Conservation (phyloP, 2,888 invertebrate genomes). For the Aphodius sticticus region DNA sequence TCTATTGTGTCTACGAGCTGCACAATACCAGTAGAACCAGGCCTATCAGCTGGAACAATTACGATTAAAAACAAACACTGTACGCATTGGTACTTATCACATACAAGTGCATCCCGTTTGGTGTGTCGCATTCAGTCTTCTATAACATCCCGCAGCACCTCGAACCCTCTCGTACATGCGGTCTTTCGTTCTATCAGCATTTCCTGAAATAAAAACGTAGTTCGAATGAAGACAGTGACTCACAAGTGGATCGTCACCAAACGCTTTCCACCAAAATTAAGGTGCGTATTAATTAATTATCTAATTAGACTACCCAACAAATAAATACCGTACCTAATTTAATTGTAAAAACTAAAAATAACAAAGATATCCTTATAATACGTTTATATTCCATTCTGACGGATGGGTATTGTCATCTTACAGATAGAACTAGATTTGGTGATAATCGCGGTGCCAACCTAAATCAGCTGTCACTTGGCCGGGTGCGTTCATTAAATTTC, state of each 20-base stretch:
- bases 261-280: no score
- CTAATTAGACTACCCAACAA: background rate
- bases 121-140: constrained; percentile 92
- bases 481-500: no score
- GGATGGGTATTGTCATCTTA: background rate
- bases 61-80: constrained; percentile 21
- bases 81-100: constrained; percentile 53
- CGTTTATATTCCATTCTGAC: background rate
- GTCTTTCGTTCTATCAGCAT: constrained; percentile 72
- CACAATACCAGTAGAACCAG: constrained; percentile 86
- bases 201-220: constrained; percentile 54
- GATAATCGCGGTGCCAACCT: background rate
- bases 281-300: background rate
- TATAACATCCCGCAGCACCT: constrained; percentile 82
- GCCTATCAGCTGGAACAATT: constrained; percentile 68
- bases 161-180: constrained; percentile 81
- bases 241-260: background rate
- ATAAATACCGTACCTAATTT: background rate
- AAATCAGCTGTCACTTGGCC: background rate
- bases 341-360: background rate
- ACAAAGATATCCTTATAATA: background rate
- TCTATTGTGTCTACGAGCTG: constrained; percentile 71
- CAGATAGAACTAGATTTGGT: background rate
- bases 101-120: constrained; percentile 95
- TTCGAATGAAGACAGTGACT: background rate